A percentile compares a stretch with the other conserved stretches of the same genome.
Evolutionary conservation across 1,140 invertebrate genomes (phyloP).

Genomic region (Eulimnadia texana): DNA sequence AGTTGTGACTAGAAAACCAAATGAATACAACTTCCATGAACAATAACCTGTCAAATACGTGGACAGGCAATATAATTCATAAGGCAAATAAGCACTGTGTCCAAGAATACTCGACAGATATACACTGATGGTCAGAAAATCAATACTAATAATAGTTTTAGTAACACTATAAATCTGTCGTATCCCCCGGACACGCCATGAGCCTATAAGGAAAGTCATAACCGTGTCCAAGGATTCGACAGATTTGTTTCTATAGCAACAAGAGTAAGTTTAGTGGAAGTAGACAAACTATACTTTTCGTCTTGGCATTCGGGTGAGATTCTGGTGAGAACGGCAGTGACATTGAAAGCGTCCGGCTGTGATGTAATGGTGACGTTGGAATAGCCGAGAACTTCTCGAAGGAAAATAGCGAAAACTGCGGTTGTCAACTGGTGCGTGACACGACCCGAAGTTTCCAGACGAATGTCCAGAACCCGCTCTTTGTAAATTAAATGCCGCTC

Average conservation of each 20-base stretch:
- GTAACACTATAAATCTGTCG: no score
- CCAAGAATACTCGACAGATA: no score
- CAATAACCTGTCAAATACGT: neutral
- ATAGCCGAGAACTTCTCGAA: constrained; percentile 48
- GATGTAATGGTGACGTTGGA: constrained; percentile 34
- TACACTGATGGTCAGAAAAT: no score
- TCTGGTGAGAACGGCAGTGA: constrained; percentile 26
- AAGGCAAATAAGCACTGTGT: no score
- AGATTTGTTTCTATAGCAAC: no score
- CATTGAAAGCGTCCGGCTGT: constrained; percentile 32
- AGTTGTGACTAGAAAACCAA: neutral
- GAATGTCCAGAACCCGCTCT: constrained; percentile 21
- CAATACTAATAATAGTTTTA: no score
- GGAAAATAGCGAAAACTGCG: constrained; percentile 44
- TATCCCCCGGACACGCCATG: no score
- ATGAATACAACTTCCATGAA: constrained; percentile 7
- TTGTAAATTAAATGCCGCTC: constrained; percentile 3
- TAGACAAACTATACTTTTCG: neutral
- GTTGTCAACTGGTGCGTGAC: constrained; percentile 44
- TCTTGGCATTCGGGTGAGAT: constrained; percentile 14
- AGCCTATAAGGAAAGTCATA: no score
- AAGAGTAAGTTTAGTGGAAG: no score
- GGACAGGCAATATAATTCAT: no score
- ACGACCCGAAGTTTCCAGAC: constrained; percentile 38
- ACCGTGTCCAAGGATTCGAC: no score